Evolutionary conservation across 1,140 invertebrate genomes (phyloP).

Genomic region (Pachypeltis micranthus): DNA sequence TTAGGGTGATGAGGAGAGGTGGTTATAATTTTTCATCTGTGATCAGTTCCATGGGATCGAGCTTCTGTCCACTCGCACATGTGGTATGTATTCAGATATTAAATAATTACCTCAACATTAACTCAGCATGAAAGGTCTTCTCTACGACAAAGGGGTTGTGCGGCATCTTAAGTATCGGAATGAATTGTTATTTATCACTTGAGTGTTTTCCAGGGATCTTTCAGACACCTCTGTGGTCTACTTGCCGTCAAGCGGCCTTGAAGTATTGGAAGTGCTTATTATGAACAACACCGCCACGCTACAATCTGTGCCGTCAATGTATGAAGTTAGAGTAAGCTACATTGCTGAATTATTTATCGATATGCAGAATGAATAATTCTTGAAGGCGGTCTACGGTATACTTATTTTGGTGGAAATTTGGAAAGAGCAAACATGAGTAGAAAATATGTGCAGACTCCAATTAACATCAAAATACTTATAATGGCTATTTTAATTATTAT

Average conservation of each 20-base stretch:
- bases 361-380: neutral
- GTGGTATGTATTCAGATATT: too few species aligned
- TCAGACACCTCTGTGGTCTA: slow-evolving; percentile 59
- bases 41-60: too few species aligned
- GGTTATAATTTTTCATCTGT: too few species aligned
- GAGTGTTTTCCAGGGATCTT: slow-evolving; percentile 43
- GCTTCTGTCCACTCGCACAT: too few species aligned
- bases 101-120: too few species aligned
- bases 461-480: too few species aligned
- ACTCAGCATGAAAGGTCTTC: too few species aligned
- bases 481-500: neutral
- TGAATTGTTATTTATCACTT: too few species aligned
- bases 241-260: slow-evolving; percentile 59
- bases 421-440: neutral
- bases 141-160: too few species aligned
- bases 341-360: neutral
- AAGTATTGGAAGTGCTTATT: slow-evolving; percentile 53
- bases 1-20: too few species aligned
- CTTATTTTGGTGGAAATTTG: neutral
- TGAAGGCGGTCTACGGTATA: neutral
- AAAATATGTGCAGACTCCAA: too few species aligned
- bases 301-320: slow-evolving; percentile 70
- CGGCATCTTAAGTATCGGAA: too few species aligned
- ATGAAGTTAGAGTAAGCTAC: slow-evolving; percentile 52
- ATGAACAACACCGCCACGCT: slow-evolving; percentile 58